phyloP scores from a whole-genome alignment of 2,113 vertebrate genomes.

The Tragelaphus imberbis region DNA sequence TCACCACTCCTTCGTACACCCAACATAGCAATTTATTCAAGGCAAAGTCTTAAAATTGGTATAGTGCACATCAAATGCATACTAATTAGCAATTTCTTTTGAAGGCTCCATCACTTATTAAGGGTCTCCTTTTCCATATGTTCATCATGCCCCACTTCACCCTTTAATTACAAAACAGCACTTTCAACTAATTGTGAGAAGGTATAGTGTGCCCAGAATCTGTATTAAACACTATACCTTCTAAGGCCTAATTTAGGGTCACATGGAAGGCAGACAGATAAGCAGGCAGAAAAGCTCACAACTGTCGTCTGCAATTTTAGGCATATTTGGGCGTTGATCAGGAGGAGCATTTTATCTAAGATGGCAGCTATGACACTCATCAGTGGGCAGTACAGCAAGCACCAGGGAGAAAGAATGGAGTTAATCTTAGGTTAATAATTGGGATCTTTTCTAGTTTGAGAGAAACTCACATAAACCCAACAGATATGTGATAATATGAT shows the following conservation, averaged over 20 bases:
- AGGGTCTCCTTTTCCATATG: slow-evolving; percentile 81
- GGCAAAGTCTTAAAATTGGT: slow-evolving; percentile 84
- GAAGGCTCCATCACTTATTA: slow-evolving; percentile 80
- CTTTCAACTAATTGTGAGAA: slow-evolving; percentile 79
- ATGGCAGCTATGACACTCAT: not conserved
- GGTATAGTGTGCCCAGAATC: slow-evolving; percentile 72
- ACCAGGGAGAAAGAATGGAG: not conserved
- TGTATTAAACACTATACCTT: slow-evolving; percentile 75
- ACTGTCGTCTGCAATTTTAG: slow-evolving; percentile 62
- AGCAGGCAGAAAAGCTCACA: slow-evolving; percentile 55
- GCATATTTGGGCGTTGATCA: slow-evolving; percentile 44
- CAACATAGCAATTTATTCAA: slow-evolving; percentile 83
- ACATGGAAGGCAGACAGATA: slow-evolving; percentile 66
- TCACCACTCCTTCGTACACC: slow-evolving; percentile 80
- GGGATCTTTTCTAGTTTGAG: slow-evolving; percentile 2
- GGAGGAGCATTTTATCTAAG: slow-evolving; percentile 58
- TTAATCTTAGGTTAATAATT: slow-evolving; percentile 31
- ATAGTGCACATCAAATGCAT: slow-evolving; percentile 81
- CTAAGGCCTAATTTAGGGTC: slow-evolving; percentile 73
- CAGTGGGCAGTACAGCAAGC: not conserved
- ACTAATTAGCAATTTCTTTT: slow-evolving; percentile 84
- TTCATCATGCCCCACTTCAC: slow-evolving; percentile 82
- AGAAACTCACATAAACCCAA: not conserved
- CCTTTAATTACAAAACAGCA: slow-evolving; percentile 80
- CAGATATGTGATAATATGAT: slow-evolving; percentile 15